phyloP scores from a whole-genome alignment of 2,113 vertebrate genomes.

The Bubo scandiacus region DNA sequence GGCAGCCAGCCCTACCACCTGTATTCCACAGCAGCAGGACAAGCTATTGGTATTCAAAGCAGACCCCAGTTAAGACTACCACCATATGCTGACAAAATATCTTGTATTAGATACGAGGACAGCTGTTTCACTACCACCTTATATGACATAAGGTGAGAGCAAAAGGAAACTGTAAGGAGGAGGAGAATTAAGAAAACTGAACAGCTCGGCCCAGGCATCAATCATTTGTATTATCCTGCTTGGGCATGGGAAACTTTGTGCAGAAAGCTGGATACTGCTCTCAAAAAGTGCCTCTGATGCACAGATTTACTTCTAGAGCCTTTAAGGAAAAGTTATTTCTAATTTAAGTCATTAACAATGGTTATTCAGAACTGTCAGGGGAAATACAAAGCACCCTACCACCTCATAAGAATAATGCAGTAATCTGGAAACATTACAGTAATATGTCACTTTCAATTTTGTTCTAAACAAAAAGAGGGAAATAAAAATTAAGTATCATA shows the following conservation, averaged over 20 bases:
- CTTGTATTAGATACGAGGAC: background rate
- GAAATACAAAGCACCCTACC: background rate
- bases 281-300: background rate
- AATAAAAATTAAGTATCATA: constrained; percentile 3
- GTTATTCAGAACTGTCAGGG: background rate
- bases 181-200: background rate
- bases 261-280: background rate
- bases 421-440: constrained; percentile 5
- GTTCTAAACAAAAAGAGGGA: constrained; percentile 41
- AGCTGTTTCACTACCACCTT: background rate
- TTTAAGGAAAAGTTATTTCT: background rate
- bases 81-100: background rate
- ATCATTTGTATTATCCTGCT: background rate
- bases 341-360: background rate
- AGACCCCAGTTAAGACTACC: background rate
- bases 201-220: background rate
- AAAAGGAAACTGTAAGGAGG: background rate
- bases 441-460: constrained; percentile 20
- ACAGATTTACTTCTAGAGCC: background rate
- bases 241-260: background rate
- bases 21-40: background rate
- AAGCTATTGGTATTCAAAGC: background rate
- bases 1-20: background rate
- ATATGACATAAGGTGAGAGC: background rate
- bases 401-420: background rate